These are phyloP conservation scores for Hippocampus zosterae DNA, from an alignment of 2,113 vertebrate species.

Conservation along the genomic window DNA sequence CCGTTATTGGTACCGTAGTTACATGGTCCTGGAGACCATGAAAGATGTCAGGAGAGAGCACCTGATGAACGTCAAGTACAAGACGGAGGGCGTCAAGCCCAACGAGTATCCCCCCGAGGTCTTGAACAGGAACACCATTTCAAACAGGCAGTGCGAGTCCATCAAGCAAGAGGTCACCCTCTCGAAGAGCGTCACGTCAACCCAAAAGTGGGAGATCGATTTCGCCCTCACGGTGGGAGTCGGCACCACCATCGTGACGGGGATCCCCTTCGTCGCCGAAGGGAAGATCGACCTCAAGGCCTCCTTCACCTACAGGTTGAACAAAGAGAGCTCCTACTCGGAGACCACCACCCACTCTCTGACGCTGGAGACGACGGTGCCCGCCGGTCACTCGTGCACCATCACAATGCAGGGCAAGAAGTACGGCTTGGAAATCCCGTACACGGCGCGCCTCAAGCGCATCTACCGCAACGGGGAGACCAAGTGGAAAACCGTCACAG, in stretches of 20 bases:
- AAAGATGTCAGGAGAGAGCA: constrained; percentile 35
- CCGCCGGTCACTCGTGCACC: neutral
- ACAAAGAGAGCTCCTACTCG: neutral
- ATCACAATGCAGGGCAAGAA: neutral
- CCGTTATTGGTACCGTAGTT: constrained; percentile 51
- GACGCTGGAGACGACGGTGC: neutral
- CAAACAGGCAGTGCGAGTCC: constrained; percentile 43
- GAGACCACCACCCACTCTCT: neutral
- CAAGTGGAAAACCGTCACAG: constrained; percentile 63
- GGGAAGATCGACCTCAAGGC: neutral
- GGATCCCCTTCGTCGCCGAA: neutral
- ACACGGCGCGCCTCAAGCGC: neutral
- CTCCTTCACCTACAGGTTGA: neutral
- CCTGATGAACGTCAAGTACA: constrained; percentile 49
- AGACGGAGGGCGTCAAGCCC: constrained; percentile 19
- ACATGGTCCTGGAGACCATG: constrained; percentile 52
- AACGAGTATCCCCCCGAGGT: constrained; percentile 37
- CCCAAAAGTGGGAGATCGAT: neutral
- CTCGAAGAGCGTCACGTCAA: neutral
- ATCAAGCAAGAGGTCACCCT: constrained; percentile 32
- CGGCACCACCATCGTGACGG: neutral
- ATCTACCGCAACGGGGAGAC: constrained; percentile 50
- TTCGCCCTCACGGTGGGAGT: neutral
- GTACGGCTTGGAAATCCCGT: neutral
- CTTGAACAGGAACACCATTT: constrained; percentile 26